Evolutionary conservation across 2,888 invertebrate genomes (phyloP), one percentile per base, ranked within the genome.

Genomic region (Himalopsyche anomala): DNA sequence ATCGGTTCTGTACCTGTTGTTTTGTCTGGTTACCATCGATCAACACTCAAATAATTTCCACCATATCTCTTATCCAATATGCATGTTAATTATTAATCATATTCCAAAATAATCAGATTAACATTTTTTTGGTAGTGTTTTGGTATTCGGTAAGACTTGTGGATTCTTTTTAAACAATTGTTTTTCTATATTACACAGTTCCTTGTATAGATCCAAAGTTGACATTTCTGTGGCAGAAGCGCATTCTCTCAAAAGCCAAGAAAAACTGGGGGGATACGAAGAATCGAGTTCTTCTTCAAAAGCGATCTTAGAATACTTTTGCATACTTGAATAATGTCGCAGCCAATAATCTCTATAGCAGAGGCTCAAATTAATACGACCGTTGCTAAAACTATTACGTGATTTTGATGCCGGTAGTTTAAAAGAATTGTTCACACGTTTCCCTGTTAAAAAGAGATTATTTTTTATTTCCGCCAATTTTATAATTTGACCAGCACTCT

Each of bases 161-260:
- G 51, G 15, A 9, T 74, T 54, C 38, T 42, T 83, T 79, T 74
- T 15, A 15, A 85, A 69, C 15, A 87, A 62, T 56, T 55, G 90
- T n/a, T 88, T 88, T 89, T 92, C 92, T 9, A 91, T 86, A 5
- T 90, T 84, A 40, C 90, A 90, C 12, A 92, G 89, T 89, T 92
- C 91, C 81, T 90, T 90, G 86, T 92, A 92, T 6, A 92, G 89
- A 87, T 91, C 90, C 84, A 90, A 89, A 0, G 88, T 86, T 2
- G 89, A 87, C 89, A 91, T 91, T 89, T 91, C 91, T 5, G 90
- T 82, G 45, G 90, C 84, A 74, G 88, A 88, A 1, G 91, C 90
- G 85, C 91, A 91, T 87, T 91, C 91, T 56, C 90, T 90, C 12
- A 92, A 85, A 8, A 92, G 88, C 92, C 92, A 92, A 9, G 89